These are phyloP conservation scores for Platysteira castanea DNA, from an alignment of 2,113 vertebrate species.

Conservation along the genomic window DNA sequence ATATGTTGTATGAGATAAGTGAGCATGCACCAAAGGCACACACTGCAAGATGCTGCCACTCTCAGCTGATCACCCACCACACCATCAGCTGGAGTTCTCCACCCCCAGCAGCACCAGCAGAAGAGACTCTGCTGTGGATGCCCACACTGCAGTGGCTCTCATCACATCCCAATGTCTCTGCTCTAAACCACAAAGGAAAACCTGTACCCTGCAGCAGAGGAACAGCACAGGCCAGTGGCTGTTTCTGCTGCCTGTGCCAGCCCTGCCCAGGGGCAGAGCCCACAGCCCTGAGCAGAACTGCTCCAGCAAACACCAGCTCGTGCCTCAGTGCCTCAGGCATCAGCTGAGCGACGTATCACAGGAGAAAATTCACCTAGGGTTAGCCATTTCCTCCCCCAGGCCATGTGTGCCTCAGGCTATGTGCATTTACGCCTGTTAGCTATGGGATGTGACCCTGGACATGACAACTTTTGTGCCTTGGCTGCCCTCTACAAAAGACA, in stretches of 20 bases:
- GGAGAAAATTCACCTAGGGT: background rate
- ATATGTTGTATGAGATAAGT: background rate
- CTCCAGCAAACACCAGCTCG: background rate
- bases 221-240: rapidly evolving
- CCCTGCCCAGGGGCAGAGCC: background rate
- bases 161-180: too few species aligned
- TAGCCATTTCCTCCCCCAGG: background rate
- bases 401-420: background rate
- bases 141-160: background rate
- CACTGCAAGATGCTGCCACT: background rate
- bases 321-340: background rate
- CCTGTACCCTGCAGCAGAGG: background rate
- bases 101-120: background rate
- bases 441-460: rapidly evolving
- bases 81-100: background rate
- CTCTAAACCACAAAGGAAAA: background rate
- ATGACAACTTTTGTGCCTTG: background rate
- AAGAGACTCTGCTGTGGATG: background rate
- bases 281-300: background rate
- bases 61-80: background rate
- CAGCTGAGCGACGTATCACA: background rate
- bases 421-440: rapidly evolving
- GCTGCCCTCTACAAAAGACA: background rate
- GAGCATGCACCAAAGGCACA: background rate
- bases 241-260: background rate